These are phyloP conservation scores for Fragum fragum DNA, from an alignment of 2,888 invertebrate species.

Conservation along the genomic window DNA sequence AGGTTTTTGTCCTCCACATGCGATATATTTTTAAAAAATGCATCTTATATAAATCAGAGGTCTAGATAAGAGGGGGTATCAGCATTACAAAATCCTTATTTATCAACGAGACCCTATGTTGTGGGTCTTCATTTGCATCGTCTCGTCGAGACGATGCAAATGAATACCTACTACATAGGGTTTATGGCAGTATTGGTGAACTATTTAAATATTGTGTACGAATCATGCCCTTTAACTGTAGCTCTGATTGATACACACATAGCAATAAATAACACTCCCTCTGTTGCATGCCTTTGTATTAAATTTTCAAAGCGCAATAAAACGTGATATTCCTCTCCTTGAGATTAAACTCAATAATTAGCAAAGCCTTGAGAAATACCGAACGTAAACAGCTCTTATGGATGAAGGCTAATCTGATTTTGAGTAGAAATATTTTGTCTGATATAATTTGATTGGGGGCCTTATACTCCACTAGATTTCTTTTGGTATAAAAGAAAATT, in stretches of 20 bases:
- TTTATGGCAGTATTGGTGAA: too few relatives aligned
- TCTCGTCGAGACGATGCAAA: too few relatives aligned
- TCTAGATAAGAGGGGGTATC: too few relatives aligned
- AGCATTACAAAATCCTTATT: too few relatives aligned
- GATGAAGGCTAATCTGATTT: not conserved
- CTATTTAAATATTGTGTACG: too few relatives aligned
- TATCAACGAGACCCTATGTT: too few relatives aligned
- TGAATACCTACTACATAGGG: too few relatives aligned
- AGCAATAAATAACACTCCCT: not conserved
- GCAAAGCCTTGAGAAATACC: not conserved
- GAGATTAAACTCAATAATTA: not conserved
- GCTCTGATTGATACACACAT: not conserved
- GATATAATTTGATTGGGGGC: not conserved
- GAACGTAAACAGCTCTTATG: not conserved
- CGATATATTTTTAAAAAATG: too few relatives aligned
- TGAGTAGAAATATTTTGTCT: not conserved
- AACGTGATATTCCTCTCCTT: not conserved
- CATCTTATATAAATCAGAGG: too few relatives aligned
- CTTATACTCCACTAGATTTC: not conserved
- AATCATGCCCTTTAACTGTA: too few relatives aligned
- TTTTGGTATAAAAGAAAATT: slow-evolving; percentile 6
- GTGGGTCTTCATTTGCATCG: too few relatives aligned
- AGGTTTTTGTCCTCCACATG: too few relatives aligned
- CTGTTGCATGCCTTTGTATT: not conserved
- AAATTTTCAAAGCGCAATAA: slow-evolving; percentile 1